Evolutionary conservation across 1,140 invertebrate genomes (phyloP), one percentile per base, ranked within the genome.

Genomic region (Drosophila dunni): DNA sequence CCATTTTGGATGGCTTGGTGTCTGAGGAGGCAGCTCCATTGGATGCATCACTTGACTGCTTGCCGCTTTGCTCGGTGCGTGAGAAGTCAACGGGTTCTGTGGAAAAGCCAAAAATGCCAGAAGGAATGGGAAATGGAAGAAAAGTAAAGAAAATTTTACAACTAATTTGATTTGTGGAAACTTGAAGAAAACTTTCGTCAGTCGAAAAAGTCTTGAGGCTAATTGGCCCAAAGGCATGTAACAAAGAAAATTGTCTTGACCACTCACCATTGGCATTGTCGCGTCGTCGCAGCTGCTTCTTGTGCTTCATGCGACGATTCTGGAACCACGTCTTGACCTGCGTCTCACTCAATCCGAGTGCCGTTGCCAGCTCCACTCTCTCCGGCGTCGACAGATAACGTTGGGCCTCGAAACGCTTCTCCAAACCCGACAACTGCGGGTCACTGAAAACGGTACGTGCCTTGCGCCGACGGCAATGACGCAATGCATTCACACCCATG

Each of bases 261-360:
- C 11, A 79, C 85, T 91, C 56, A 92, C 91, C 91, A 80, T 90
- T 92, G 58, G 84, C 80, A 53, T 80, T 81, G 66, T 92, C 92
- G 15, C 91, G 78, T 54, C 92, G 73, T 53, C 97, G 93, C 85
- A 98, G 94, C 90, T 98, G 96, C 91, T 99, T 99, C 94, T 99
- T 99, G 92, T 99, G 98, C 90, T 99, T 99, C 98, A 99, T 99
- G 75, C 98, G 93, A 11, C 98, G 93, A 93, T 99, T 99, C 93
- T 99, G 98, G 93, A 99, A 99, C 98, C 98, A 99, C 36, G 98
- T 99, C 94, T 99, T 99, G 48, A 99, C 98, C 93, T 99, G 99
- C 0, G 98, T 98, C 94, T 99, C 98, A 1, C 97, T 98, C 2
- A 99, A 94, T 81, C 97, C 97, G 10, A 99, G 93, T 0, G 96